Evolutionary conservation across 2,888 invertebrate species (phyloP).

Genomic region (Drosophila hawaiiensis): DNA sequence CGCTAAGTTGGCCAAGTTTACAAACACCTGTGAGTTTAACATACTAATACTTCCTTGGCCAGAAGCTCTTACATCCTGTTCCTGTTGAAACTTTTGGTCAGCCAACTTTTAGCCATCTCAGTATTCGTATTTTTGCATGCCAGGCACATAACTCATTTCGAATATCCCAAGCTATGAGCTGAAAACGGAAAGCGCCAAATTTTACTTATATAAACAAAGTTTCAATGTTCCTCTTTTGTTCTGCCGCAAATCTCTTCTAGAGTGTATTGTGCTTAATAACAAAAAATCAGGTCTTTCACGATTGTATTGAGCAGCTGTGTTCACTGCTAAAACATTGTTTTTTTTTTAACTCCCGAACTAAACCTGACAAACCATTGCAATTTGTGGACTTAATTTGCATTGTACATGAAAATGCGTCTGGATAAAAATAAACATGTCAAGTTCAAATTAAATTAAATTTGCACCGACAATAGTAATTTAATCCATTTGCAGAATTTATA

Average conservation of each 20-base stretch:
- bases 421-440: not conserved
- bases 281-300: conserved; percentile 4
- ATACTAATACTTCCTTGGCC: conserved; percentile 53
- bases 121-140: conserved; percentile 57
- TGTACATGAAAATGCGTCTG: conserved; percentile 10
- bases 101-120: conserved; percentile 15
- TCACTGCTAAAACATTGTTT: not conserved
- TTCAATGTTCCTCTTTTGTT: conserved; percentile 26
- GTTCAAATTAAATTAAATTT: not conserved
- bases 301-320: conserved; percentile 33
- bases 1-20: conserved; percentile 41
- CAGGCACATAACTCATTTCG: conserved; percentile 71
- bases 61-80: conserved; percentile 16
- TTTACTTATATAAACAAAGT: conserved; percentile 36
- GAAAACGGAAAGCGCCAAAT: conserved; percentile 36
- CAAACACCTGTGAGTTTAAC: conserved; percentile 63
- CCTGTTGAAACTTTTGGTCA: conserved; percentile 50
- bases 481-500: not conserved
- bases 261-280: conserved; percentile 6
- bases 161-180: conserved; percentile 30
- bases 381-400: conserved; percentile 6
- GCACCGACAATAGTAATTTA: not conserved
- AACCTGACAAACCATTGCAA: conserved; percentile 54
- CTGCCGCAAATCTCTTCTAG: conserved; percentile 14
- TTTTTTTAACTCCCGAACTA: conserved; percentile 19